Conservation (phyloP, 2,797 vertebrate species). For the Lutra lutra region DNA sequence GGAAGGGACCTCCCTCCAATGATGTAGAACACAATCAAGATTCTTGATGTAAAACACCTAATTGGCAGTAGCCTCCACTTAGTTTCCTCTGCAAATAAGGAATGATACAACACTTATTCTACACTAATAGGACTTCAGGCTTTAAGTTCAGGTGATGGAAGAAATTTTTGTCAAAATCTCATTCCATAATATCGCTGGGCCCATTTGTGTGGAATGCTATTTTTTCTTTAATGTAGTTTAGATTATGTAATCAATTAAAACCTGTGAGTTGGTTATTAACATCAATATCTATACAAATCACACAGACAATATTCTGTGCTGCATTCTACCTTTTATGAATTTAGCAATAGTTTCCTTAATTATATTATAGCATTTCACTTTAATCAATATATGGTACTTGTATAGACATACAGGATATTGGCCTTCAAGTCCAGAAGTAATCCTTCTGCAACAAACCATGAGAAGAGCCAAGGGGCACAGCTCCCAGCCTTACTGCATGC, state of each 20-base stretch:
- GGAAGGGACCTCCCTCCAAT: background rate
- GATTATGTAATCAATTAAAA: conserved; percentile 17
- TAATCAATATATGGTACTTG: background rate
- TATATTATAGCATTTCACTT: background rate
- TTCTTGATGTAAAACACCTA: background rate
- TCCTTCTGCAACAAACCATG: background rate
- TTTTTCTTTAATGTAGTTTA: conserved; percentile 8
- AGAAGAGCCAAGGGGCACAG: background rate
- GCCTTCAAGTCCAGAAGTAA: background rate
- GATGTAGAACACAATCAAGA: background rate
- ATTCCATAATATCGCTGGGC: background rate
- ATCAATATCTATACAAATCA: background rate
- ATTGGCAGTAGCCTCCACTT: background rate
- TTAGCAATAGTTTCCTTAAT: conserved; percentile 37
- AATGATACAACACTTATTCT: background rate
- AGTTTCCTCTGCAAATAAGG: background rate
- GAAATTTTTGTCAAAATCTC: background rate
- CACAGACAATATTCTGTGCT: background rate
- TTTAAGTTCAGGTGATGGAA: background rate
- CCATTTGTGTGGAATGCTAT: background rate
- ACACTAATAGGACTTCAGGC: background rate
- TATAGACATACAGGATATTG: background rate
- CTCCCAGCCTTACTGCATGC: background rate
- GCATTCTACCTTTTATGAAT: conserved; percentile 9
- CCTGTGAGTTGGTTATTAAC: background rate